phyloP scores from a whole-genome alignment of 2,113 vertebrate species.

The Prionailurus viverrinus region DNA sequence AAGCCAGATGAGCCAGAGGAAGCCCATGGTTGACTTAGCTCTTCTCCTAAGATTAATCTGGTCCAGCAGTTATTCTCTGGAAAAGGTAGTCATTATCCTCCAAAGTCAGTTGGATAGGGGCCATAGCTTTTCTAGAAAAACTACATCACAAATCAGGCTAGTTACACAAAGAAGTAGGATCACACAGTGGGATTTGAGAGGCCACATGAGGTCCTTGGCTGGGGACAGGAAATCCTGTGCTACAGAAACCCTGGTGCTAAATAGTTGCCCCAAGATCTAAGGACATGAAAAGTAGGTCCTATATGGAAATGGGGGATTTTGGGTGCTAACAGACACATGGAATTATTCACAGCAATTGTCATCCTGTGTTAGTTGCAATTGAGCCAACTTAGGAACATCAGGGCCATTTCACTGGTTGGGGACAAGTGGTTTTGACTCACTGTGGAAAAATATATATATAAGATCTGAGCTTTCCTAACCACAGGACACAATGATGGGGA shows the following conservation, averaged over 20 bases:
- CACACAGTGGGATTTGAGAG: not conserved
- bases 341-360: not conserved
- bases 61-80: not conserved
- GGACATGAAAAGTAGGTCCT: not conserved
- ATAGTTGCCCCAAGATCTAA: not conserved
- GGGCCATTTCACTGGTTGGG: not conserved
- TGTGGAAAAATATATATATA: not conserved
- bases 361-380: too few species aligned
- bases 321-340: not conserved
- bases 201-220: not conserved
- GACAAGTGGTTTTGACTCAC: not conserved
- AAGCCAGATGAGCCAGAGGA: not conserved
- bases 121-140: not conserved
- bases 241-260: not conserved
- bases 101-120: not conserved
- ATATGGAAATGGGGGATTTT: not conserved
- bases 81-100: not conserved
- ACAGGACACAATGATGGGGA: not conserved
- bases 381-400: not conserved
- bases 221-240: not conserved
- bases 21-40: not conserved
- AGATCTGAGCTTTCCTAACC: not conserved
- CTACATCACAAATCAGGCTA: not conserved
- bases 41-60: not conserved
- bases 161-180: not conserved